Conservation (phyloP, 2,113 vertebrate species). For the Toxotes chatareus region DNA sequence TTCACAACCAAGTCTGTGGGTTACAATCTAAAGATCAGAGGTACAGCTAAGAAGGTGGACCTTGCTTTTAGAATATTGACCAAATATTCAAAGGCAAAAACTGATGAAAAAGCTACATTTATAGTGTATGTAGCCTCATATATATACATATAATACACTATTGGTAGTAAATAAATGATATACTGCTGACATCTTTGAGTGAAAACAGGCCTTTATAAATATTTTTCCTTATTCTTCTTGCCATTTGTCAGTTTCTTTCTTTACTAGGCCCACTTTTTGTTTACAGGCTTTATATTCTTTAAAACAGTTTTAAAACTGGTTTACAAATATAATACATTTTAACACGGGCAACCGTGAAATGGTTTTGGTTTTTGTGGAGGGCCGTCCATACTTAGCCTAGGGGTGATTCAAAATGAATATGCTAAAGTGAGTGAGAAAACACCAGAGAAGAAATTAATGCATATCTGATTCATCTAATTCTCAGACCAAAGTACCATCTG, state of each 20-base stretch:
- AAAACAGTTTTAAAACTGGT: slow-evolving; percentile 8
- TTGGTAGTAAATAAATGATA: no score
- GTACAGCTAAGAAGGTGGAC: neutral
- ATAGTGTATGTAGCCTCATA: neutral
- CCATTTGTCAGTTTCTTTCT: neutral
- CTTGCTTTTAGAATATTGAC: neutral
- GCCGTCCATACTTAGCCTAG: slow-evolving; percentile 26
- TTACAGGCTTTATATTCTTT: slow-evolving; percentile 8
- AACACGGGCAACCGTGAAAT: slow-evolving; percentile 18
- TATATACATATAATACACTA: neutral
- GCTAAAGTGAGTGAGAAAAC: slow-evolving; percentile 59
- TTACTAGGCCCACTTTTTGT: no score
- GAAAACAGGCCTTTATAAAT: neutral
- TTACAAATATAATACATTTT: slow-evolving; percentile 34
- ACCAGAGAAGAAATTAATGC: slow-evolving; percentile 58
- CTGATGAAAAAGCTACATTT: neutral
- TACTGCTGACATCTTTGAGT: no score
- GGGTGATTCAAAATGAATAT: slow-evolving; percentile 52
- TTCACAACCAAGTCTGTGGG: neutral
- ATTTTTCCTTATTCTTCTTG: neutral
- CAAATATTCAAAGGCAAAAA: no score
- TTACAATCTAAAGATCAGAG: neutral
- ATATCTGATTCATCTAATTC: slow-evolving; percentile 67
- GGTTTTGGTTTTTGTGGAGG: slow-evolving; percentile 43
- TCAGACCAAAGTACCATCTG: slow-evolving; percentile 50